A percentile compares a stretch with the other conserved stretches of the same genome.
These are phyloP conservation scores for Cynopterus sphinx DNA, from an alignment of 2,797 vertebrate species.

Conservation along the genomic window DNA sequence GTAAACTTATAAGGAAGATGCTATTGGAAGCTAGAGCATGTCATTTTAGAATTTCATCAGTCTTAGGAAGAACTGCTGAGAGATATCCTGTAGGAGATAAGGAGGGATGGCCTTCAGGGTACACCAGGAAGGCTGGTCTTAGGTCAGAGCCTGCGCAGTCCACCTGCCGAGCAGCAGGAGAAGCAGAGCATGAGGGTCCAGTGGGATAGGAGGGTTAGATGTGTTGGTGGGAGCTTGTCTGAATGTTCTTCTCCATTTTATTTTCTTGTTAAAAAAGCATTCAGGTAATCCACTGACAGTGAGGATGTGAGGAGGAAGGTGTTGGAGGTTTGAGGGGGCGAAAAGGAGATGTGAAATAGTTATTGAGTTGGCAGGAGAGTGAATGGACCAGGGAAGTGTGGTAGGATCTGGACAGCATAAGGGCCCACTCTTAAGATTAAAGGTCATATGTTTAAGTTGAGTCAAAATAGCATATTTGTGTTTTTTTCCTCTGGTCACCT, in stretches of 20 bases:
- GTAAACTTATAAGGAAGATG: background rate
- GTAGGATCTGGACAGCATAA: background rate
- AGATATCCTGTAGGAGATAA: background rate
- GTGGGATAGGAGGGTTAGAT: accelerated
- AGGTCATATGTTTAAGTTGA: background rate
- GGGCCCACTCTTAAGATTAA: background rate
- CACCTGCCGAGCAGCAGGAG: background rate
- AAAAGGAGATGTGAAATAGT: background rate
- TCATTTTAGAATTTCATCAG: background rate
- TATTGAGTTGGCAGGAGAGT: background rate
- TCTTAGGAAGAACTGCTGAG: background rate
- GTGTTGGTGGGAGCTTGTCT: background rate
- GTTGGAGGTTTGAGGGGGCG: background rate
- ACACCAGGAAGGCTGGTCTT: accelerated
- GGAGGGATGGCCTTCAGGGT: background rate
- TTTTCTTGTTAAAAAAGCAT: background rate
- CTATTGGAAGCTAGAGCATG: background rate
- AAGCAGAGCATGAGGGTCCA: background rate
- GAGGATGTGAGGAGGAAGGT: background rate
- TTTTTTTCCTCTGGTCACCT: background rate
- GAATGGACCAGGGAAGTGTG: background rate
- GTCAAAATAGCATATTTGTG: background rate
- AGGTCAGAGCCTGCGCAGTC: background rate
- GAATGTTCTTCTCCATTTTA: background rate
- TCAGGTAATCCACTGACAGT: background rate